Evolutionary conservation across 2,113 vertebrate species (phyloP), one percentile per base, ranked within the genome.

Genomic region (Colius striatus): DNA sequence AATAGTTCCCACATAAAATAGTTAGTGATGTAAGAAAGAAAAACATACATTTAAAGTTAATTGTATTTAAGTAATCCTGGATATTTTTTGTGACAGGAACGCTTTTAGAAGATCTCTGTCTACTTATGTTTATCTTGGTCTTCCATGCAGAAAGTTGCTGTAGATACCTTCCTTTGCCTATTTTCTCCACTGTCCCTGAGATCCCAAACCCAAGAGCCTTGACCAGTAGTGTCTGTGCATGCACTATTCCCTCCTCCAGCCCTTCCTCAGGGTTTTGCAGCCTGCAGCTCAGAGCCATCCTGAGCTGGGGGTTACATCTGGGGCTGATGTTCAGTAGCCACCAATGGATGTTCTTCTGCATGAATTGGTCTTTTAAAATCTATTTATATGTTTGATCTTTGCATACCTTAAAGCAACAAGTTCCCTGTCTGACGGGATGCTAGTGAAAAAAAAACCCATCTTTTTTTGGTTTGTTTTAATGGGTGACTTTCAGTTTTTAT

Each of bases 1-100:
- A n/a, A 15, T 6, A 5, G 30, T 50, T 51, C 9, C 1, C 36
- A 1, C 7, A 5, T 32, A 4, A 48, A 41, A 62, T 6, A 2
- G 8, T n/a, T 32, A 3, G 36, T 16, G 30, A 62, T 32, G 26
- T 23, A 41, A 45, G 79, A 36, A 36, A 36, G 15, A 27, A 71
- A 63, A 17, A 8, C n/a, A 29, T 10, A 13, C 10, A 9, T 19
- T n/a, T n/a, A n/a, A n/a, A n/a, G n/a, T n/a, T n/a, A n/a, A n/a
- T n/a, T n/a, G n/a, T n/a, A n/a, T 26, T 58, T 51, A 43, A 61
- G 45, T 5, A 38, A 48, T 17, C n/a, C 9, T 27, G 12, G 65
- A 9, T 54, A 10, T n/a, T 22, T 43, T 27, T 41, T 2, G 19
- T 12, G 58, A 25, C 34, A 20, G 5, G 50, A 34, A 10, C 50